Conservation (phyloP, 2,888 invertebrate species). For the Nymphalis c-album region DNA sequence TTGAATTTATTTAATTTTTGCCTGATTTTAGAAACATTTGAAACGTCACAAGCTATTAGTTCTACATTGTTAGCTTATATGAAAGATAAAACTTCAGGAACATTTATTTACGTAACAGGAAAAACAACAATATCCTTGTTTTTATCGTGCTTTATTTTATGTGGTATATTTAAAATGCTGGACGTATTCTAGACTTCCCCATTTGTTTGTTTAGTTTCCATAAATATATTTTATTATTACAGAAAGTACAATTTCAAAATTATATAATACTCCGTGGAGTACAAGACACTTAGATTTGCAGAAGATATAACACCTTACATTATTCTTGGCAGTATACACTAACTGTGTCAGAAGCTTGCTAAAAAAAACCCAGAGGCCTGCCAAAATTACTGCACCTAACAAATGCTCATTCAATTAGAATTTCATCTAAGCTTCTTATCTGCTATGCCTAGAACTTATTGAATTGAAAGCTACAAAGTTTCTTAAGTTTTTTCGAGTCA, state of each 20-base stretch:
- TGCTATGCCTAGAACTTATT: neutral
- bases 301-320: neutral
- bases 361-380: neutral
- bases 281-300: neutral
- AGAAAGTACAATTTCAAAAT: too few relatives aligned
- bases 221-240: too few relatives aligned
- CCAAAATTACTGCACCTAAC: neutral
- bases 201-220: neutral
- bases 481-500: too few relatives aligned
- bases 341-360: conserved; percentile 1
- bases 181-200: neutral
- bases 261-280: too few relatives aligned
- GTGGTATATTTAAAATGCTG: neutral
- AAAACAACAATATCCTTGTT: neutral
- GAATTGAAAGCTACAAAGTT: neutral
- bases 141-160: neutral
- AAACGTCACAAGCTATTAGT: neutral
- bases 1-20: too few relatives aligned
- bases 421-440: neutral
- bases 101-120: conserved; percentile 2
- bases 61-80: neutral
- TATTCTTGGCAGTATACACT: neutral
- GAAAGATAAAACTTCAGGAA: neutral
- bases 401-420: neutral
- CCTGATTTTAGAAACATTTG: neutral